A percentile compares a stretch with the other conserved stretches of the same genome.
Conservation (phyloP, 2,113 vertebrate genomes). For the Scortum barcoo region DNA sequence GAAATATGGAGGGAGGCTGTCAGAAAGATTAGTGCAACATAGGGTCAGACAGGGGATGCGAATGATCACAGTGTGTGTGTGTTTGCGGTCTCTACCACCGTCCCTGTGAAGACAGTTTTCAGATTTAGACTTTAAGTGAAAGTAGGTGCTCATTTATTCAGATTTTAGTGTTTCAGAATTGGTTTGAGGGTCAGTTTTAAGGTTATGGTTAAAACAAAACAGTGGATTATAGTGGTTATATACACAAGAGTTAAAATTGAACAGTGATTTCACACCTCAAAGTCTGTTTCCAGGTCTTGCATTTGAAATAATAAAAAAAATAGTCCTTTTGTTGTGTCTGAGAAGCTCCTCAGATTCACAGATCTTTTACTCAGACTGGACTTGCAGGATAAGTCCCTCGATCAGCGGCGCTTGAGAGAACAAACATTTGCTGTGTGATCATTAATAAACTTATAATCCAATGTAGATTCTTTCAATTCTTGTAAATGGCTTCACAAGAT, state of each 20-base stretch:
- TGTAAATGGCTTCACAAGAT: neutral
- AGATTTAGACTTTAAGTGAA: neutral
- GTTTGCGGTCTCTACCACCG: neutral
- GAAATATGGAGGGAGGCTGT: constrained; percentile 54
- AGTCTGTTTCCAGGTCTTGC: neutral
- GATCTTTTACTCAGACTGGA: too few species aligned
- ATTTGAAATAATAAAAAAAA: too few species aligned
- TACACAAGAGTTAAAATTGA: too few species aligned
- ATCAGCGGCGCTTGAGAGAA: too few species aligned
- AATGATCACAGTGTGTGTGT: neutral
- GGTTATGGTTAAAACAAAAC: too few species aligned
- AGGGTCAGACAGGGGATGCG: constrained; percentile 37
- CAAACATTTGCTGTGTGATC: neutral
- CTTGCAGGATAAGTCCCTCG: too few species aligned
- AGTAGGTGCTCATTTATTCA: neutral
- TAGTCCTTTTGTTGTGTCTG: too few species aligned
- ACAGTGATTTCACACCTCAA: neutral
- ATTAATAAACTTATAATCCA: neutral
- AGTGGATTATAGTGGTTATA: too few species aligned
- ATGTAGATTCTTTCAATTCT: neutral
- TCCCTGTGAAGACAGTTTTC: constrained; percentile 1
- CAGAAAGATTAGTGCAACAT: constrained; percentile 60
- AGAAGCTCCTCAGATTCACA: too few species aligned
- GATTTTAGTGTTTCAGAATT: too few species aligned
- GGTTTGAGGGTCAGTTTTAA: neutral